These are phyloP conservation scores for Dendrocopos noguchii DNA, from an alignment of 2,113 vertebrate genomes.

Conservation along the genomic window DNA sequence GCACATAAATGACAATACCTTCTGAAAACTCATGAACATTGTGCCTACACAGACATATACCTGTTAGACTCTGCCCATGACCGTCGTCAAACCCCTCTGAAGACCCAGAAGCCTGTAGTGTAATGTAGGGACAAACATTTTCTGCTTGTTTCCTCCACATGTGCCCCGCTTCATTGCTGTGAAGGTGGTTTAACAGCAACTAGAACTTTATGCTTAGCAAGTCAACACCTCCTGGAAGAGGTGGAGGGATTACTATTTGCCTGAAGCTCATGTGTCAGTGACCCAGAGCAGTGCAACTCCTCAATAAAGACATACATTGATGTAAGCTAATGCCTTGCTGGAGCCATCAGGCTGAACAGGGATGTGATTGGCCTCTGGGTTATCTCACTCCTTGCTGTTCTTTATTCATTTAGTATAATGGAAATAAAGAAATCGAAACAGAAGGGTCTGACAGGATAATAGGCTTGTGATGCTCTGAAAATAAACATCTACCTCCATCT, in stretches of 20 bases:
- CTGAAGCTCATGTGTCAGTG: not conserved
- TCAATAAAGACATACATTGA: rapidly evolving
- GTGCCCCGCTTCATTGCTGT: not conserved
- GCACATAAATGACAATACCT: not conserved
- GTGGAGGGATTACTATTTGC: rapidly evolving
- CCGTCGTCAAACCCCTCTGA: not conserved
- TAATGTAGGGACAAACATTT: rapidly evolving
- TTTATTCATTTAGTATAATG: constrained; percentile 37
- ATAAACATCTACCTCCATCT: constrained; percentile 19
- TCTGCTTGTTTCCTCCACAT: not conserved
- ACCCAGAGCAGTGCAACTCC: not conserved
- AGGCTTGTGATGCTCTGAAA: constrained; percentile 43
- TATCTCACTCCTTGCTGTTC: not conserved
- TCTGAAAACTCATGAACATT: not conserved
- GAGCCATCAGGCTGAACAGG: rapidly evolving
- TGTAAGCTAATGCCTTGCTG: not conserved
- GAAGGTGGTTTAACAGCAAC: not conserved
- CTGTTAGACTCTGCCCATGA: not conserved
- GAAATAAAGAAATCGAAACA: constrained; percentile 39
- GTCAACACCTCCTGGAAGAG: not conserved
- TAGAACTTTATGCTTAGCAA: not conserved
- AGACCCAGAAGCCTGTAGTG: not conserved
- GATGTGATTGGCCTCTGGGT: not conserved
- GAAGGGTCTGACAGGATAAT: constrained; percentile 47
- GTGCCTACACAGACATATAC: not conserved